Evolutionary conservation across 1,140 invertebrate species (phyloP).

Genomic region (Gryllus bimaculatus): DNA sequence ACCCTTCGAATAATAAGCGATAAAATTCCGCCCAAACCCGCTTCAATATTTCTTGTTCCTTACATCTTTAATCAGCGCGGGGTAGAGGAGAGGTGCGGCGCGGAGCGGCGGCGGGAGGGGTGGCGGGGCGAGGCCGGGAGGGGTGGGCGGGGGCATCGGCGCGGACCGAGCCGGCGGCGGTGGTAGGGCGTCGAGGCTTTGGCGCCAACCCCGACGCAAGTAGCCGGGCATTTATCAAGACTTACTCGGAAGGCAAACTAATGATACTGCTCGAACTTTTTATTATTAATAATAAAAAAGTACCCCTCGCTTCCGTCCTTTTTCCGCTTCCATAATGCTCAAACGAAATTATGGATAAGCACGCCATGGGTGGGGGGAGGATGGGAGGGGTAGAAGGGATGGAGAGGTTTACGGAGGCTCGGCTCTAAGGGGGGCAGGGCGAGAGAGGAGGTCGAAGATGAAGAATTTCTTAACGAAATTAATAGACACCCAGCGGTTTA

Average conservation of each 20-base stretch:
- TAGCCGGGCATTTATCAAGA: neutral
- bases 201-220: neutral
- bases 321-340: neutral
- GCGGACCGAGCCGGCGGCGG: neutral
- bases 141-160: neutral
- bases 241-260: neutral
- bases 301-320: neutral
- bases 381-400: no score
- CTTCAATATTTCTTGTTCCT: constrained; percentile 5
- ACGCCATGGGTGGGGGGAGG: no score
- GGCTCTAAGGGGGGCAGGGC: no score
- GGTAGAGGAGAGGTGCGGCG: neutral
- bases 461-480: neutral
- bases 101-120: neutral
- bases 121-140: neutral
- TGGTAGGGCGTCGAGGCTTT: neutral
- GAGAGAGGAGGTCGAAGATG: neutral
- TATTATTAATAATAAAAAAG: neutral
- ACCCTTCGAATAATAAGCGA: neutral
- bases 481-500: neutral
- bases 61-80: neutral
- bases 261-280: neutral
- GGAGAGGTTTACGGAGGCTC: no score
- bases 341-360: neutral
- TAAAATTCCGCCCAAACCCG: neutral